A percentile compares a stretch with the other conserved stretches of the same genome.
Evolutionary conservation across 1,140 invertebrate genomes (phyloP).

Genomic region (Apis mellifera): Amel_HAv3.1 CM009936.2:6131001-6131500

Average conservation of each 20-base stretch:
- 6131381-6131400: too few relatives aligned
- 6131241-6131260: background rate
- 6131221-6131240: background rate
- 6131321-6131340: background rate
- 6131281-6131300: too few relatives aligned
- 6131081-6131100: background rate
- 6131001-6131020: slow-evolving; percentile 40
- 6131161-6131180: slow-evolving; percentile 3
- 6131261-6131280: background rate
- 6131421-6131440: too few relatives aligned
- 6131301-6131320: too few relatives aligned
- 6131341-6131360: background rate
- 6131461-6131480: too few relatives aligned
- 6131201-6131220: background rate
- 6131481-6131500: too few relatives aligned
- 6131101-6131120: slow-evolving; percentile 5
- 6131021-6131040: slow-evolving; percentile 33
- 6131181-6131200: slow-evolving; percentile 21
- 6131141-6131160: slow-evolving; percentile 28
- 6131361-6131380: background rate
- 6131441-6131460: too few relatives aligned
- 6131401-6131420: background rate
- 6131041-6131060: slow-evolving; percentile 60
- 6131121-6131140: slow-evolving; percentile 42
- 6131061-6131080: slow-evolving; percentile 35